These are phyloP conservation scores for Aegotheles bennettii DNA, from an alignment of 2,113 vertebrate species.

Conservation along the genomic window DNA sequence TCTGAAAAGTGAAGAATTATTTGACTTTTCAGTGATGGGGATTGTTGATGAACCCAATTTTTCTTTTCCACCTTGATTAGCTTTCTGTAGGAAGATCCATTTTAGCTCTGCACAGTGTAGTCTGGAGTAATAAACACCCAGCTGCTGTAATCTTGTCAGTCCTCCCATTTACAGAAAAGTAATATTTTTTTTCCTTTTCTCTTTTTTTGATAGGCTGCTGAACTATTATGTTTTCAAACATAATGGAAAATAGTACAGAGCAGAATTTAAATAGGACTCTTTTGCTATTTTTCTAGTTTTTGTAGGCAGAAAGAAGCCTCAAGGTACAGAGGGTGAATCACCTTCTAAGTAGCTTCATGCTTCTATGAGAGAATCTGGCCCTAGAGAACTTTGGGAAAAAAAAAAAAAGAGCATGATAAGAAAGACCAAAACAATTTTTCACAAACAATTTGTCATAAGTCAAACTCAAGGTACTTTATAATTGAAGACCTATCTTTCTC, in stretches of 20 bases:
- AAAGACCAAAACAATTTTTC: background rate
- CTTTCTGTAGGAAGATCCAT: background rate
- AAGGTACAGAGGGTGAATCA: background rate
- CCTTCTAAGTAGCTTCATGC: background rate
- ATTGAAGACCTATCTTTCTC: background rate
- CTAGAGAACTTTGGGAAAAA: background rate
- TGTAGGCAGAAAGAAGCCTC: background rate
- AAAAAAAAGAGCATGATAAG: background rate
- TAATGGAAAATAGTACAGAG: background rate
- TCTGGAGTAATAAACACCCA: background rate
- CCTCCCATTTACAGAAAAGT: background rate
- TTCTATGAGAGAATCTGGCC: background rate
- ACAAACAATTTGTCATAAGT: background rate
- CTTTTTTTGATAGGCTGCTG: background rate
- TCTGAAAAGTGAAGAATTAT: constrained; percentile 25
- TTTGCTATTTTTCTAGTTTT: background rate
- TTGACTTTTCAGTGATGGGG: background rate
- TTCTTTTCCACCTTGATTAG: background rate
- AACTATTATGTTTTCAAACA: background rate
- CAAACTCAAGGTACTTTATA: background rate
- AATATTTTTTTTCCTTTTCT: background rate
- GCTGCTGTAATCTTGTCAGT: background rate
- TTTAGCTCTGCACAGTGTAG: background rate
- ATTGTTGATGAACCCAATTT: constrained; percentile 4
- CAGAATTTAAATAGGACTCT: background rate